Evolutionary conservation across 1,140 invertebrate genomes (phyloP).

Genomic region (Penaeus indicus): DNA sequence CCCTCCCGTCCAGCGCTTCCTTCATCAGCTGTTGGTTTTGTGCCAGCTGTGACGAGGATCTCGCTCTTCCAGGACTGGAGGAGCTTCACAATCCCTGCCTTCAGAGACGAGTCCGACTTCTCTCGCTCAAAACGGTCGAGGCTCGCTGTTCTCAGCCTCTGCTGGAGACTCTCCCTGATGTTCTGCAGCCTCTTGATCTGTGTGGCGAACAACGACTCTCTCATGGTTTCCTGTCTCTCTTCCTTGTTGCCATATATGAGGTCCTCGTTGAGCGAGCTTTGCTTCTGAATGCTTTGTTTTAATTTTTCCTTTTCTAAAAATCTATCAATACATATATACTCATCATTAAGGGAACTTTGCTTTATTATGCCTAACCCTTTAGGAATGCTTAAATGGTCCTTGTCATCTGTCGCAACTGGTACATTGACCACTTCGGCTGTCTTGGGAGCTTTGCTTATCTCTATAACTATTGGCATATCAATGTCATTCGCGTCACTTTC

Average conservation of each 20-base stretch:
- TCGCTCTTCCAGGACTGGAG: constrained; percentile 66
- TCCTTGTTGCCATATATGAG: constrained; percentile 80
- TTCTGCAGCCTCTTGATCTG: constrained; percentile 85
- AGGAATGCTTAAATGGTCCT: constrained; percentile 65
- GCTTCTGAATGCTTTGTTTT: constrained; percentile 88
- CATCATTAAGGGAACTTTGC: constrained; percentile 90
- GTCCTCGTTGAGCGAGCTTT: constrained; percentile 89
- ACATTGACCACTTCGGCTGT: constrained; percentile 49
- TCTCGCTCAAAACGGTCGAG: constrained; percentile 66
- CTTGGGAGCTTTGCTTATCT: constrained; percentile 61
- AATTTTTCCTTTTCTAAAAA: constrained; percentile 85
- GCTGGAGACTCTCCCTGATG: constrained; percentile 86
- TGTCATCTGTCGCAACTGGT: constrained; percentile 45
- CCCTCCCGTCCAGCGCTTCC: background rate
- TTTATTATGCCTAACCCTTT: constrained; percentile 73
- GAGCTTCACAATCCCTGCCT: constrained; percentile 64
- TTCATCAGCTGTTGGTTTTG: constrained; percentile 29
- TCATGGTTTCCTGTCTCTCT: constrained; percentile 76
- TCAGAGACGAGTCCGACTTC: constrained; percentile 61
- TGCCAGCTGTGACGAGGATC: constrained; percentile 51
- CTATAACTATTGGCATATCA: constrained; percentile 64
- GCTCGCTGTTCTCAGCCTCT: constrained; percentile 70
- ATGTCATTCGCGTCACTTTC: constrained; percentile 62
- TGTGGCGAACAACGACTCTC: constrained; percentile 81
- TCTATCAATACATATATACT: constrained; percentile 84